Evolutionary conservation across 2,888 invertebrate genomes (phyloP).

Genomic region (Noctuana brunneofusca): DNA sequence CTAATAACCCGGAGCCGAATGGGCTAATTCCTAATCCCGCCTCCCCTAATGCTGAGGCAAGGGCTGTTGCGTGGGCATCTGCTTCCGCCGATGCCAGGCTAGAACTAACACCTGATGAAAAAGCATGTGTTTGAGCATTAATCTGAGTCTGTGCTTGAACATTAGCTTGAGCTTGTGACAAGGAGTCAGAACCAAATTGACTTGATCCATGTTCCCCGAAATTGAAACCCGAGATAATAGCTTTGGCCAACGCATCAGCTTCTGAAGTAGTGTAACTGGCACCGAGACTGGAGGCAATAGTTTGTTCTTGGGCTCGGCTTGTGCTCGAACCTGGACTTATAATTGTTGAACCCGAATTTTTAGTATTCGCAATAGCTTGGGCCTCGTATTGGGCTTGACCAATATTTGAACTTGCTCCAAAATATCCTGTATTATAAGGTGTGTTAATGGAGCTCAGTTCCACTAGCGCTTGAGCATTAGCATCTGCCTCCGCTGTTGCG

Average conservation of each 20-base stretch:
- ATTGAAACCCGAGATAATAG: background rate
- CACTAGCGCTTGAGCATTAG: slow-evolving; percentile 32
- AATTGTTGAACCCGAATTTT: background rate
- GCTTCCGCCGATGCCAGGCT: slow-evolving; percentile 18
- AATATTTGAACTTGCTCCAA: background rate
- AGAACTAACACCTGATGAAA: background rate
- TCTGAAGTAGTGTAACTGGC: slow-evolving; percentile 18
- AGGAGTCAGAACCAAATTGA: background rate
- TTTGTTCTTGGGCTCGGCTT: background rate
- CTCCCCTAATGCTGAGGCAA: background rate
- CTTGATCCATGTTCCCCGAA: slow-evolving; percentile 3
- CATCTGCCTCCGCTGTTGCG: slow-evolving; percentile 23
- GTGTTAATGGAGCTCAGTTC: background rate
- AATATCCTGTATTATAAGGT: background rate
- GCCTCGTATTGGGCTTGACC: slow-evolving; percentile 23
- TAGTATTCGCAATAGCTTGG: slow-evolving; percentile 19
- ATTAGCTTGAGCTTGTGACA: background rate
- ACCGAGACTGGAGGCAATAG: slow-evolving; percentile 11
- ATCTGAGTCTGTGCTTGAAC: background rate
- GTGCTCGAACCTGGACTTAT: background rate
- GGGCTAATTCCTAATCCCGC: background rate
- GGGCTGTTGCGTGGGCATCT: slow-evolving; percentile 12
- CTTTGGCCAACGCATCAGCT: slow-evolving; percentile 26
- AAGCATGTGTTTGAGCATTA: background rate
- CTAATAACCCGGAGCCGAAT: slow-evolving; percentile 20